Conservation (phyloP, 2,113 vertebrate genomes). For the Cynocephalus volans region DNA sequence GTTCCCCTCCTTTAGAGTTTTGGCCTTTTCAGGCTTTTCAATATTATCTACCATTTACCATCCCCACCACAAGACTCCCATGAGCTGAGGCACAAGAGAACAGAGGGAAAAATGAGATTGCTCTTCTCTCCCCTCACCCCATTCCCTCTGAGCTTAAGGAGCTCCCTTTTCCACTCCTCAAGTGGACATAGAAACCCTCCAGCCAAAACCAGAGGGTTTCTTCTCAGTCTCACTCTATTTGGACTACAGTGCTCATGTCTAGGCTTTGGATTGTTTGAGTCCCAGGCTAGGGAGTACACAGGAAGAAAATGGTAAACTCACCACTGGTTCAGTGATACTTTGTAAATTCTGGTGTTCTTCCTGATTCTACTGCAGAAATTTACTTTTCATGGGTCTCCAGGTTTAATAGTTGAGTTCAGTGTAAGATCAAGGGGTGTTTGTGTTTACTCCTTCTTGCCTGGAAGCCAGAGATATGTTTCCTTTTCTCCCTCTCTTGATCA, state of each 20-base stretch:
- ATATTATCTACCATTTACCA: not conserved
- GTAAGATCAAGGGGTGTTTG: not conserved
- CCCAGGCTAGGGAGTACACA: not conserved
- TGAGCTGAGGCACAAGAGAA: not conserved
- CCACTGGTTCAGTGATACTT: not conserved
- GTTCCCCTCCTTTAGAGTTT: not conserved
- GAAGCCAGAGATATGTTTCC: not conserved
- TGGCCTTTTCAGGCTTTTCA: not conserved
- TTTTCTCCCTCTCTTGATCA: not conserved
- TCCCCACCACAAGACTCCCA: not conserved
- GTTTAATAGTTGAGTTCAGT: not conserved
- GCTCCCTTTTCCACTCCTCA: not conserved
- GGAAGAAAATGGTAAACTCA: not conserved
- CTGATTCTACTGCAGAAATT: not conserved
- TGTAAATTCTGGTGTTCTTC: not conserved
- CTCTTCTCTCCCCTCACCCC: not conserved
- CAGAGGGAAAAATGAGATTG: not conserved
- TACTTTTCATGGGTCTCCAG: not conserved
- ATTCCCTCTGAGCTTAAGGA: not conserved
- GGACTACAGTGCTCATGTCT: not conserved
- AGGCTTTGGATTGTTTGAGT: not conserved
- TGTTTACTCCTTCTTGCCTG: not conserved
- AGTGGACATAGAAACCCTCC: too few species aligned
- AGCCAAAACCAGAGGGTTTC: not conserved
- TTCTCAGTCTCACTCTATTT: not conserved